phyloP scores from a whole-genome alignment of 2,113 vertebrate genomes.

The Anolis carolinensis region DNA sequence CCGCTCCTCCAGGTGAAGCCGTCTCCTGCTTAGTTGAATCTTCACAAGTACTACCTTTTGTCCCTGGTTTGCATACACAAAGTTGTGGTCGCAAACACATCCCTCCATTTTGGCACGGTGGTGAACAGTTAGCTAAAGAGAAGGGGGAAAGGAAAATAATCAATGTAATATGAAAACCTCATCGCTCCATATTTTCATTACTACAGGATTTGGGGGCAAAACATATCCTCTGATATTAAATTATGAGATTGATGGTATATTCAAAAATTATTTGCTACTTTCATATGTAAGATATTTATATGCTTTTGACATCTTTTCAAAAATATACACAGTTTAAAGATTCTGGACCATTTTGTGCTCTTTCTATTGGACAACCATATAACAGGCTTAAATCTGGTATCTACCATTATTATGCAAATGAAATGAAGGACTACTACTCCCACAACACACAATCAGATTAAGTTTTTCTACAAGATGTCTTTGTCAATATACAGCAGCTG shows the following conservation, averaged over 20 bases:
- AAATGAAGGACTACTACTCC: background rate
- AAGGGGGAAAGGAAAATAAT: slow-evolving; percentile 39
- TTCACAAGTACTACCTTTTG: slow-evolving; percentile 90
- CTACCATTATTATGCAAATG: background rate
- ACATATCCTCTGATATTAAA: background rate
- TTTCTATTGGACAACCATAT: background rate
- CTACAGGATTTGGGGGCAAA: background rate
- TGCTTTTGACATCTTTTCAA: background rate
- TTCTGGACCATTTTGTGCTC: background rate
- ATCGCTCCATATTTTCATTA: background rate
- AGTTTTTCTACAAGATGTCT: background rate
- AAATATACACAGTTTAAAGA: background rate
- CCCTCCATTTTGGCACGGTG: slow-evolving; percentile 94
- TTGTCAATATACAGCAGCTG: background rate
- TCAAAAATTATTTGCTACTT: background rate
- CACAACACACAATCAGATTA: background rate
- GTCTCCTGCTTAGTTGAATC: slow-evolving; percentile 76
- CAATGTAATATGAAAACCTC: slow-evolving; percentile 46
- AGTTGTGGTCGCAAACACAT: slow-evolving; percentile 95
- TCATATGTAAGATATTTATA: background rate
- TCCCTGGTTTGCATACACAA: slow-evolving; percentile 94
- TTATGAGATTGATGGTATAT: background rate
- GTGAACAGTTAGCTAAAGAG: slow-evolving; percentile 89
- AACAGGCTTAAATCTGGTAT: background rate
- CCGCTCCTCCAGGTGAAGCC: slow-evolving; percentile 74